Evolutionary conservation across 2,888 invertebrate genomes (phyloP), one percentile per base, ranked within the genome.

Genomic region (Drosophila mercatorum): DNA sequence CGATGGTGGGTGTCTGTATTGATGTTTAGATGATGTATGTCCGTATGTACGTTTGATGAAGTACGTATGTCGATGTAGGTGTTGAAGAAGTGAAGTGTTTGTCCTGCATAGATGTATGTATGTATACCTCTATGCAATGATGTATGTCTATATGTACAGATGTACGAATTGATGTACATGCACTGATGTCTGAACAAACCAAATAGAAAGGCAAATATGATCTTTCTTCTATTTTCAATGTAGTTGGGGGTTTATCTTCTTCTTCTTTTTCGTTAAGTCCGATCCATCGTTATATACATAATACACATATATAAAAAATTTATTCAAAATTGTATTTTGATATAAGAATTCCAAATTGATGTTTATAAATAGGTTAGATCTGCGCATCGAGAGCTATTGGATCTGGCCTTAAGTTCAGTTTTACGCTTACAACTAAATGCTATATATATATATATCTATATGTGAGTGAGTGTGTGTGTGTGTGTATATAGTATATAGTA

Each of bases 251-350:
- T 51, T 52, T 71, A 38, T 40, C n/a, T 22, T n/a, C 66, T 68
- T 44, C 52, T 34, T 57, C 31, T 26, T 17, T 17, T 17, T 22
- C 2, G 22, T 26, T 26, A 38, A 53, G 40, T 53, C 40, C 40
- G 34, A 51, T 57, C 53, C 51, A 76, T 44, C 17, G 22, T 36
- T 28, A 38, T 38, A 38, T 26, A 52, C 10, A 31, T 49, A 51
- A 51, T 36, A 51, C 34, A 51, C 12, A 22, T 55, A 67, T 75
- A 63, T 72, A 83, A 83, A 83, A 83, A 72, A 72, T 81, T 77
- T 84, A 78, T 72, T 85, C 88, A 90, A 90, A 90, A 90, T 91
- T 91, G 72, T 78, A 90, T 91, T 90, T 90, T 90, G 88, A 83
- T 89, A 83, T 76, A 79, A 81, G 83, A 84, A 85, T 83, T 88